These are phyloP conservation scores for Chrysodeixis includens DNA, from an alignment of 2,888 invertebrate genomes.

Conservation along the genomic window DNA sequence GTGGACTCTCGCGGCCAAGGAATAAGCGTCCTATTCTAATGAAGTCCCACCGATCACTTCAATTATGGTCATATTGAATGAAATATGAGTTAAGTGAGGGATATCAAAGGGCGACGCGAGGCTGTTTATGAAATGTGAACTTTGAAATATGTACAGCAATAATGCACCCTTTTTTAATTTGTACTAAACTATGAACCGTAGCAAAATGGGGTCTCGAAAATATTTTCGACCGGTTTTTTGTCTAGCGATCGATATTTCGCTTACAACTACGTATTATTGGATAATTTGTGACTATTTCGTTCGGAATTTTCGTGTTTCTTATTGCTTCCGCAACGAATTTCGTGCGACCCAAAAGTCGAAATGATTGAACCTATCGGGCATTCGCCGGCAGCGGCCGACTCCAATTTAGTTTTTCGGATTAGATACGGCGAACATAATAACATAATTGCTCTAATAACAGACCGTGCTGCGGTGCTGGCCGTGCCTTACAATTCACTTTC, in stretches of 20 bases:
- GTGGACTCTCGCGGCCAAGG: constrained; percentile 71
- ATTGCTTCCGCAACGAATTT: constrained; percentile 89
- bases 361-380: constrained; percentile 88
- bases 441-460: constrained; percentile 89
- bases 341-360: constrained; percentile 87
- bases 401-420: constrained; percentile 89
- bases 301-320: constrained; percentile 87
- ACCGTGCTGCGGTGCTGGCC: constrained; percentile 79
- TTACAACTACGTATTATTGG: constrained; percentile 75
- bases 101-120: constrained; percentile 87
- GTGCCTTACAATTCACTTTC: constrained; percentile 89
- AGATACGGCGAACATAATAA: constrained; percentile 89
- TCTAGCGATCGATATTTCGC: constrained; percentile 70
- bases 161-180: constrained; percentile 88
- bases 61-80: constrained; percentile 89
- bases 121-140: constrained; percentile 86
- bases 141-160: constrained; percentile 85
- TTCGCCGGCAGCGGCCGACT: constrained; percentile 87
- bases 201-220: constrained; percentile 79
- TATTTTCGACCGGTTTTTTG: constrained; percentile 68
- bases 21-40: constrained; percentile 80
- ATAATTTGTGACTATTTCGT: constrained; percentile 81
- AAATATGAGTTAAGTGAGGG: constrained; percentile 89
- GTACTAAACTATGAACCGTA: constrained; percentile 84
- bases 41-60: constrained; percentile 76